Evolutionary conservation across 2,888 invertebrate species (phyloP).

Genomic region (Apamea monoglypha): DNA sequence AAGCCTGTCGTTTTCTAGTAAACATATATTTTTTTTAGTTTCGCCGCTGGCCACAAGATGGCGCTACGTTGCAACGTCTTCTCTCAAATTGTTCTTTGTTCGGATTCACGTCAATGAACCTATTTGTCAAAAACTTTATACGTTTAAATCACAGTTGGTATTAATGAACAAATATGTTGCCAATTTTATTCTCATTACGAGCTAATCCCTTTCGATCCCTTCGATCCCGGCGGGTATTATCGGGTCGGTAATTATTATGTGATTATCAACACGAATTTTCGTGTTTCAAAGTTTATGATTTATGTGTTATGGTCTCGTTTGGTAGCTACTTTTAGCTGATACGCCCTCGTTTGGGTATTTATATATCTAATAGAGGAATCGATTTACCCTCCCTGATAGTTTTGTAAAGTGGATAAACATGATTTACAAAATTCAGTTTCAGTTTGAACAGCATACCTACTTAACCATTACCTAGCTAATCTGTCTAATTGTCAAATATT

Average conservation of each 20-base stretch:
- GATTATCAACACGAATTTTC: conserved; percentile 85
- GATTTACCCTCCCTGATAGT: conserved; percentile 38
- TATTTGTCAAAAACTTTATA: conserved; percentile 48
- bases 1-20: conserved; percentile 38
- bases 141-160: conserved; percentile 40
- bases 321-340: conserved; percentile 55
- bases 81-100: conserved; percentile 51
- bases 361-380: conserved; percentile 56
- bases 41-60: conserved; percentile 54
- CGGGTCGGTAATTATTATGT: conserved; percentile 83
- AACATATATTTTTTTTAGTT: conserved; percentile 28
- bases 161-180: conserved; percentile 55
- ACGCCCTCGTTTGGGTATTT: conserved; percentile 48
- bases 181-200: conserved; percentile 64
- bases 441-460: not conserved
- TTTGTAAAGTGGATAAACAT: conserved; percentile 13
- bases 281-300: conserved; percentile 87
- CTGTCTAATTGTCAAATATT: conserved; percentile 47
- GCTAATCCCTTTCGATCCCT: conserved; percentile 69
- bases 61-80: conserved; percentile 44
- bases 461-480: conserved; percentile 30
- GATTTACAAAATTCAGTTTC: not conserved
- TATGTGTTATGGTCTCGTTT: conserved; percentile 81
- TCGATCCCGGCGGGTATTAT: conserved; percentile 78
- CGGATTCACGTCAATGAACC: conserved; percentile 37